Base-by-base conservation (phyloP, 2,797 vertebrate genomes). In the Megalops cyprinoides region DNA sequence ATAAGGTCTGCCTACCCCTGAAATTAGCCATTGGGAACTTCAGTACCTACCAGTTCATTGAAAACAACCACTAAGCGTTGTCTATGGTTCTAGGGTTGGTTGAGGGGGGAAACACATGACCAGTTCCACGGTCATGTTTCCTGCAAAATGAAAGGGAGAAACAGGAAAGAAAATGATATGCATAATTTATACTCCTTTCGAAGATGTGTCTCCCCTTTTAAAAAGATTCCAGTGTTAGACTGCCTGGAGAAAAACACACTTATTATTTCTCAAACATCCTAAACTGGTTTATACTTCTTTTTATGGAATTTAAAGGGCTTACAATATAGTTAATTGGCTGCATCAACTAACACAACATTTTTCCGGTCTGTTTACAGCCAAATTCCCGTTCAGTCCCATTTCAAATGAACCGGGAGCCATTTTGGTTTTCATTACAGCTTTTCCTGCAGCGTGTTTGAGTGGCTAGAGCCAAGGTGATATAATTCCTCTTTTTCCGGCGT, bases 201-300 rank as follows among this genome's bases (percentile, higher is more conserved):
- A 94, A 95, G 93, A 93, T 91, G 94, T 92, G 91, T 92, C 92
- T 93, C 88, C 88, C 91, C 92, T 93, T 93, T 88, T 93, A 81
- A 94, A 79, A 92, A 94, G 92, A 92, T 93, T 95, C 90, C 91
- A 93, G 92, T 94, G 92, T 93, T 93, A 93, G 90, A 90, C 76
- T 18, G 94, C 95, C 91, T 86, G 77, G 81, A 93, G 94, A 95
- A 95, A 95, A 94, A 93, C 92, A 91, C 94, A 95, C 94, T 95
- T 95, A 95, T 92, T 95, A 94, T 94, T 95, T 94, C 92, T 95
- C 94, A 95, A 95, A 95, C 95, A 95, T 94, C 94, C 93, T 95
- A 92, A 95, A 94, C 94, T 92, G 87, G 91, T 95, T 94, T 94
- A 93, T 94, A 93, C 93, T 94, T 94, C 93, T 94, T 93, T 80